Conservation (phyloP, 2,113 vertebrate genomes). For the Daboia siamensis region DNA sequence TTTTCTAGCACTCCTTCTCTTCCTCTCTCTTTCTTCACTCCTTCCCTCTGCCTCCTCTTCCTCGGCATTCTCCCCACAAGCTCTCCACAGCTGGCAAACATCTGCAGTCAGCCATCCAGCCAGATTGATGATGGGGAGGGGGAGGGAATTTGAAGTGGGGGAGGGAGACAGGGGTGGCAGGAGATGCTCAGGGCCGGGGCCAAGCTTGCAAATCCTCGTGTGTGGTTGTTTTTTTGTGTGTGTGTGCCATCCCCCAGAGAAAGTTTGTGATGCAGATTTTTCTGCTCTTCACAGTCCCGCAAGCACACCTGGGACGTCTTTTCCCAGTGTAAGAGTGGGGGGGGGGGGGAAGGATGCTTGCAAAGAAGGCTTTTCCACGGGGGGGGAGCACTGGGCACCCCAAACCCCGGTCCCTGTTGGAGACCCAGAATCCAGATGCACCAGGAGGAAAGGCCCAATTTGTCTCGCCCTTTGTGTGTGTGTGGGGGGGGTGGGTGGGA, state of each 20-base stretch:
- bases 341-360: not conserved
- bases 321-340: not conserved
- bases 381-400: not conserved
- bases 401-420: not conserved
- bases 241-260: not conserved
- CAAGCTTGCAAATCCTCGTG: not conserved
- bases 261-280: not conserved
- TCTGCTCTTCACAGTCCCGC: not conserved
- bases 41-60: not conserved
- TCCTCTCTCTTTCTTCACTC: not conserved
- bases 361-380: not conserved
- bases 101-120: not conserved
- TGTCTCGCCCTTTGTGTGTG: not conserved
- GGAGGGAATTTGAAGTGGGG: not conserved
- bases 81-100: not conserved
- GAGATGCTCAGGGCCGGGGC: accelerated
- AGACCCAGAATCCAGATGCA: not conserved
- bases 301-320: not conserved
- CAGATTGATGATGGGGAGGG: not conserved
- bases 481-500: too few species aligned
- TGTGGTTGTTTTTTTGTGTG: not conserved
- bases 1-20: not conserved
- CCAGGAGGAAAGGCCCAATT: not conserved
- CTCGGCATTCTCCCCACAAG: not conserved
- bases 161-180: not conserved